Evolutionary conservation across 2,888 invertebrate species (phyloP).

Genomic region (Gisinianus flammeolus): DNA sequence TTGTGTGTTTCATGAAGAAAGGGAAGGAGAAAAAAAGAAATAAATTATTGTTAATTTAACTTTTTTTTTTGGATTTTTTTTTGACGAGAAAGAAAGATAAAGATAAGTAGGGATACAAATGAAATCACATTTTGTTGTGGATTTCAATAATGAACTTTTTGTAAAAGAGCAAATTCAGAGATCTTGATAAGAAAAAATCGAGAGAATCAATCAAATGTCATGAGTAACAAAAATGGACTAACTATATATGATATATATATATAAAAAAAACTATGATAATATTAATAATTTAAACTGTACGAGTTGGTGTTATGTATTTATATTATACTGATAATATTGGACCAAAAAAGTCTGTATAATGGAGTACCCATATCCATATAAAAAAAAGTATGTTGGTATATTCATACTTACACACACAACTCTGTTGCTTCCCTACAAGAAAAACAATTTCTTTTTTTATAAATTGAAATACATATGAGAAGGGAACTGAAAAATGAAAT

Average conservation of each 20-base stretch:
- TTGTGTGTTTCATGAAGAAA: slow-evolving; percentile 4
- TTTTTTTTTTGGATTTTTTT: background rate
- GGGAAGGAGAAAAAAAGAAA: background rate
- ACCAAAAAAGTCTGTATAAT: too few relatives aligned
- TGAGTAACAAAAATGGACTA: too few relatives aligned
- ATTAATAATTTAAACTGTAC: too few relatives aligned
- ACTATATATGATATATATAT: background rate
- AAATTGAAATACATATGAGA: background rate
- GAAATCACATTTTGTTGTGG: background rate
- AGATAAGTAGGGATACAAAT: background rate
- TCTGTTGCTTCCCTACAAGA: too few relatives aligned
- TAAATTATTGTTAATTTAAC: background rate
- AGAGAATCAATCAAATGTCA: too few relatives aligned
- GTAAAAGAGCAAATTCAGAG: background rate
- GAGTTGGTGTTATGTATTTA: background rate
- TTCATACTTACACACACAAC: background rate
- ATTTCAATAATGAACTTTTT: background rate
- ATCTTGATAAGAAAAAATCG: background rate
- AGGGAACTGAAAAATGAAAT: background rate
- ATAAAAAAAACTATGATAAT: background rate
- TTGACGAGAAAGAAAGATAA: background rate
- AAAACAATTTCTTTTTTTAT: background rate
- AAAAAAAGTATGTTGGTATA: background rate
- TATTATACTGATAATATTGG: too few relatives aligned
- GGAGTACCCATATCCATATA: background rate